These are phyloP conservation scores for Myiozetetes cayanensis DNA, from an alignment of 2,113 vertebrate genomes.

Conservation along the genomic window DNA sequence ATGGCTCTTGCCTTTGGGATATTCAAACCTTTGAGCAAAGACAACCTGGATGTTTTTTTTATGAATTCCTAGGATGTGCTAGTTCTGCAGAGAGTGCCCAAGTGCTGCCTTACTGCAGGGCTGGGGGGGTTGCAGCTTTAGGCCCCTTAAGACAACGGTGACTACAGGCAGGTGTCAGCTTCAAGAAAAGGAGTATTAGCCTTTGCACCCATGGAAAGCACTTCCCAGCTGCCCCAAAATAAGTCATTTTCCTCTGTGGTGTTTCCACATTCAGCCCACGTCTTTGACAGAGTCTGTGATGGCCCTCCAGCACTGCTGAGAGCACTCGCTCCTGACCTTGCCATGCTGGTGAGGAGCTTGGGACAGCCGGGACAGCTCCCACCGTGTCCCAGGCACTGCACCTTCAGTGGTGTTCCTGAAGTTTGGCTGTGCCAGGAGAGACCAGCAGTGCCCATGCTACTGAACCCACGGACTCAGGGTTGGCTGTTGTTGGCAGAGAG, in stretches of 20 bases:
- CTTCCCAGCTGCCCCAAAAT: neutral
- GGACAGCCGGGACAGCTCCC: neutral
- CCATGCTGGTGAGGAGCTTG: neutral
- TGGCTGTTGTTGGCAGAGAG: neutral
- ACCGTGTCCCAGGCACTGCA: rapidly evolving
- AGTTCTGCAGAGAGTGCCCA: neutral
- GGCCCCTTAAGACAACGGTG: neutral
- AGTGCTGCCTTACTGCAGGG: neutral
- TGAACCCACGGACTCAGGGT: rapidly evolving
- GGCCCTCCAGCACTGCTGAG: neutral
- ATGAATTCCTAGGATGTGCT: neutral
- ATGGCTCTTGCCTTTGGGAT: neutral
- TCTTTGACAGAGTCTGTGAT: neutral
- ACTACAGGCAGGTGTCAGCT: neutral
- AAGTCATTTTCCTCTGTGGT: rapidly evolving
- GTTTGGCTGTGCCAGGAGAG: rapidly evolving
- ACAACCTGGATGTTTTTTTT: neutral
- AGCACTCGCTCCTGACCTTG: neutral
- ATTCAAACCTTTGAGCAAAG: neutral
- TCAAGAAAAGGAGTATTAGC: neutral
- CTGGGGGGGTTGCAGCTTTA: neutral
- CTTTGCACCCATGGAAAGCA: neutral
- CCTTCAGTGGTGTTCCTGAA: neutral
- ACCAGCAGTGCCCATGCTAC: rapidly evolving
- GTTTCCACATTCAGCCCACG: neutral